These are phyloP conservation scores for Neoarius graeffei DNA, from an alignment of 2,113 vertebrate species.

Conservation along the genomic window DNA sequence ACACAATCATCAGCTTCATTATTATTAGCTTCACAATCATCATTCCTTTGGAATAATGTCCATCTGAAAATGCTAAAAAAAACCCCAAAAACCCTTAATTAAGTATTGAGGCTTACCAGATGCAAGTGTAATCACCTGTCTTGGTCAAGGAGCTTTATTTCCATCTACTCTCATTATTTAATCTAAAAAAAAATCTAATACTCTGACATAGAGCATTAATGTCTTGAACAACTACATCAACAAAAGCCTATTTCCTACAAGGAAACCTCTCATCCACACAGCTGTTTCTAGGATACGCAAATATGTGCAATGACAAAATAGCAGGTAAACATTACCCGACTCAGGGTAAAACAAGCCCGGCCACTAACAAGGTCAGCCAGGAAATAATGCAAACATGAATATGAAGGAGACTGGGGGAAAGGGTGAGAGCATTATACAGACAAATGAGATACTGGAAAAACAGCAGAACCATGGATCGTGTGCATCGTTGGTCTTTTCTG, in stretches of 20 bases:
- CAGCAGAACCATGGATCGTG: slow-evolving; percentile 63
- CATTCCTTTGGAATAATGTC: slow-evolving; percentile 49
- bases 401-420: slow-evolving; percentile 77
- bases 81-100: slow-evolving; percentile 11
- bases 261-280: slow-evolving; percentile 75
- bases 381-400: slow-evolving; percentile 90
- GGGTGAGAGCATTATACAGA: slow-evolving; percentile 76
- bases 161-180: slow-evolving; percentile 7
- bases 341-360: slow-evolving; percentile 81
- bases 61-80: neutral
- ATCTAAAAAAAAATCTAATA: neutral
- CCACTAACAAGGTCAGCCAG: slow-evolving; percentile 88
- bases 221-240: slow-evolving; percentile 52
- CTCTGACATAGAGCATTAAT: neutral
- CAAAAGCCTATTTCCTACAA: slow-evolving; percentile 77
- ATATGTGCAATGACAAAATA: slow-evolving; percentile 86
- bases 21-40: no score
- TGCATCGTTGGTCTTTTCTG: slow-evolving; percentile 30
- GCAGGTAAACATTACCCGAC: slow-evolving; percentile 88
- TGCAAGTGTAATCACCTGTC: neutral
- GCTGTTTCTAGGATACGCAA: slow-evolving; percentile 89
- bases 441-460: slow-evolving; percentile 83
- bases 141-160: neutral
- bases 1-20: slow-evolving; percentile 17
- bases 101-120: neutral